phyloP scores from a whole-genome alignment of 2,113 vertebrate genomes.

The Lynx canadensis region DNA sequence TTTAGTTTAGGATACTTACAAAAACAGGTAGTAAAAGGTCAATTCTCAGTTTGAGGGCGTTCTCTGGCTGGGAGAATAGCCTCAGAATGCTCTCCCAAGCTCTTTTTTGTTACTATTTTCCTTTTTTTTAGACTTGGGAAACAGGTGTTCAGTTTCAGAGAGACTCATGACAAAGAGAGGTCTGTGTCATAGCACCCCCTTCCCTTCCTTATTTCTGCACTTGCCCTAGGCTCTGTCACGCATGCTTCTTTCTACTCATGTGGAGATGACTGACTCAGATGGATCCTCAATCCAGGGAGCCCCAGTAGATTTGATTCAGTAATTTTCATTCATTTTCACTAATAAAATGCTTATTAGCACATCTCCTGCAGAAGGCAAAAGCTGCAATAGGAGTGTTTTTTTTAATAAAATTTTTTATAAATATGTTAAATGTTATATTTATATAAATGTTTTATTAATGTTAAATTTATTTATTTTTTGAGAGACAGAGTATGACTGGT shows the following conservation, averaged over 20 bases:
- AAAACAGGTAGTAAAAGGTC: background rate
- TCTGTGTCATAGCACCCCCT: background rate
- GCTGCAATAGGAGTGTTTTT: background rate
- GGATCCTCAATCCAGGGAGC: background rate
- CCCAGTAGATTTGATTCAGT: background rate
- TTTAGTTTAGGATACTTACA: slow-evolving; percentile 39
- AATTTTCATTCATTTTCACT: background rate
- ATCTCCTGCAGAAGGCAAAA: background rate
- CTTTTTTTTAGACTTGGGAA: slow-evolving; percentile 14
- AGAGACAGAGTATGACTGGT: too few species aligned
- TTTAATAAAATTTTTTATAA: too few species aligned
- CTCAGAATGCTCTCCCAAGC: background rate
- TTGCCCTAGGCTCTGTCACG: background rate
- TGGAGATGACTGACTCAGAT: background rate
- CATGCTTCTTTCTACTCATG: background rate
- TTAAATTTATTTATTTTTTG: too few species aligned
- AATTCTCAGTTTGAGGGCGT: background rate
- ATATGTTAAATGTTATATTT: too few species aligned
- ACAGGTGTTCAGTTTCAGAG: background rate
- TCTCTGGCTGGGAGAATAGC: background rate
- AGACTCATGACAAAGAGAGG: background rate
- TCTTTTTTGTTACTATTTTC: background rate
- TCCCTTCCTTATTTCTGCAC: background rate
- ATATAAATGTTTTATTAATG: too few species aligned
- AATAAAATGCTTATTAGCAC: slow-evolving; percentile 1